Conservation (phyloP, 1,140 invertebrate species). For the Drosophila pachea region DNA sequence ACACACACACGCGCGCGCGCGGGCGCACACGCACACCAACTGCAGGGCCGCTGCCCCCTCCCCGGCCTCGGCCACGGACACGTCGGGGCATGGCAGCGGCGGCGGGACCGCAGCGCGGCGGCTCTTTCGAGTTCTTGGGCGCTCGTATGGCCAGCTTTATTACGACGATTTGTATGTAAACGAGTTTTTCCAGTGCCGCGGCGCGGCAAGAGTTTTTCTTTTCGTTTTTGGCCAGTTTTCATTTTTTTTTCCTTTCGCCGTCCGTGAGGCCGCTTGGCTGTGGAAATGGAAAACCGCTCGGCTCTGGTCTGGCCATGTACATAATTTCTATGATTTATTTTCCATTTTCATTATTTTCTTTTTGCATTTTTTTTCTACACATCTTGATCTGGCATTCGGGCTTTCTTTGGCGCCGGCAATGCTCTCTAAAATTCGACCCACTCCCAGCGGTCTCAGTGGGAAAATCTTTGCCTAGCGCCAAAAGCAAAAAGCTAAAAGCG, state of each 20-base stretch:
- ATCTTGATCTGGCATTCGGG: conserved; percentile 36
- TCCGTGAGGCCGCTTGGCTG: conserved; percentile 48
- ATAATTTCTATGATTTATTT: conserved; percentile 75
- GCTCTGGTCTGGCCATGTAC: conserved; percentile 36
- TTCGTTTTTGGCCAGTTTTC: conserved; percentile 61
- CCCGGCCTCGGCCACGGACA: conserved; percentile 53
- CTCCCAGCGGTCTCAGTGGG: conserved; percentile 5
- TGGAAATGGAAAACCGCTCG: conserved; percentile 68
- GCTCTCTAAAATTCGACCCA: conserved; percentile 24
- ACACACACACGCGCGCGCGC: conserved; percentile 29
- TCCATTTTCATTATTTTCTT: conserved; percentile 58
- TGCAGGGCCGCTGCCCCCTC: conserved; percentile 37
- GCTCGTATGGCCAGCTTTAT: conserved; percentile 79
- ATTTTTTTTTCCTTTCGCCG: conserved; percentile 72
- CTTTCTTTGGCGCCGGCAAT: conserved; percentile 50
- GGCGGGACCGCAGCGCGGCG: conserved; percentile 53
- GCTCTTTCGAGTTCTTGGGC: conserved; percentile 78
- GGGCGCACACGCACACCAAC: conserved; percentile 34
- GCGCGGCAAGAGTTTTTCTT: conserved; percentile 29
- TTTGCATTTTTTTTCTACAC: conserved; percentile 56
- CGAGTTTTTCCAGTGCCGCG: conserved; percentile 73
- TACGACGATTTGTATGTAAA: conserved; percentile 79
- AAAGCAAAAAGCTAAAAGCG: not conserved
- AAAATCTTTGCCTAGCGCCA: conserved; percentile 21
- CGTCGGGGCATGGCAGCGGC: conserved; percentile 16